Conservation (phyloP, 2,888 invertebrate genomes). For the Hoplodrina ambigua region DNA sequence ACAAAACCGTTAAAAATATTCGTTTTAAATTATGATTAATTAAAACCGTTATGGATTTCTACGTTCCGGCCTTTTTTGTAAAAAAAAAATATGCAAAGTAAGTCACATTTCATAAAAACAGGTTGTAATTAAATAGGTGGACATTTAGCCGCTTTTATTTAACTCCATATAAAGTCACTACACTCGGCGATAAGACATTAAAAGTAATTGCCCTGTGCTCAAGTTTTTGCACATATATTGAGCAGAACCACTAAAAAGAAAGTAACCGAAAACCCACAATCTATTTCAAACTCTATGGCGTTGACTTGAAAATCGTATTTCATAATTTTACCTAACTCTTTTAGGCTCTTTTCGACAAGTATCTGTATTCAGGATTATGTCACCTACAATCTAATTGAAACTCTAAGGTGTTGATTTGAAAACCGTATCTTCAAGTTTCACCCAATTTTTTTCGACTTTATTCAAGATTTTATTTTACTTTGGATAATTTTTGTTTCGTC, state of each 20-base stretch:
- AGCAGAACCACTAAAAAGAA: background rate
- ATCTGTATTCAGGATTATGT: too few species aligned
- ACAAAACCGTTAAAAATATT: conserved; percentile 5
- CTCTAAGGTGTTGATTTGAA: too few species aligned
- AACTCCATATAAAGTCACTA: conserved; percentile 50
- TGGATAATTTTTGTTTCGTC: too few species aligned
- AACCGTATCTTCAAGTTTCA: too few species aligned
- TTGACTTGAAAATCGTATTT: too few species aligned
- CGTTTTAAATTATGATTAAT: background rate
- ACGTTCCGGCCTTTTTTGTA: background rate
- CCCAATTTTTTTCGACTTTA: too few species aligned
- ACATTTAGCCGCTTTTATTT: conserved; percentile 33
- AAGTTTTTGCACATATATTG: conserved; percentile 50
- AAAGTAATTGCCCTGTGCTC: conserved; percentile 51
- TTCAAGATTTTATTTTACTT: too few species aligned
- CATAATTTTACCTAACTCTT: too few species aligned
- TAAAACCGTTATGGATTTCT: background rate
- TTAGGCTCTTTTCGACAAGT: too few species aligned
- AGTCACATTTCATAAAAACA: conserved; percentile 30
- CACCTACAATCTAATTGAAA: too few species aligned
- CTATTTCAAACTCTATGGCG: background rate
- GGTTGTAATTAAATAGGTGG: conserved; percentile 17
- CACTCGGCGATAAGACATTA: conserved; percentile 47
- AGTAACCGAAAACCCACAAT: conserved; percentile 24
- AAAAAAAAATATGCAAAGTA: background rate